Evolutionary conservation across 30 jellyfish, hydroid and myxozoan species (phyloP).

Genomic region (Aurelia aurita complex sp. Pacific): DNA sequence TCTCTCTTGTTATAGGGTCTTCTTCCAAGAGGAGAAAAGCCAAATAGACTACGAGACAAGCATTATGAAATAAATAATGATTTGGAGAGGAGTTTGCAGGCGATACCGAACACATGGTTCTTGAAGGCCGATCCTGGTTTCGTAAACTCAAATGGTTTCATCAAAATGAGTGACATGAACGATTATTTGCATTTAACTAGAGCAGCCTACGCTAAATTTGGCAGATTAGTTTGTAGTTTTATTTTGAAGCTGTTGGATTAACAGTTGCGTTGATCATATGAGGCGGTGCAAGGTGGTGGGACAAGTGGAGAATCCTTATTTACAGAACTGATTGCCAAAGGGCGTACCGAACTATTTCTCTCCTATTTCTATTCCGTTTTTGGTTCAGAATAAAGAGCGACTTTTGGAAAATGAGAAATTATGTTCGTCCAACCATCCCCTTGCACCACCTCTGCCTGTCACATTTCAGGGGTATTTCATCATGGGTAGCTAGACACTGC

Average conservation of each 20-base stretch:
- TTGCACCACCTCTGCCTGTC: no score
- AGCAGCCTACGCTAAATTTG: slow-evolving; percentile 57
- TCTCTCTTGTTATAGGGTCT: slow-evolving; percentile 65
- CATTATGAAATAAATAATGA: slow-evolving; percentile 54
- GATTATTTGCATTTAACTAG: slow-evolving; percentile 83
- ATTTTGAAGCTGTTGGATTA: background rate
- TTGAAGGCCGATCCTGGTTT: slow-evolving; percentile 90
- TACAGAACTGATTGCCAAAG: no score
- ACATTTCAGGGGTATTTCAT: no score
- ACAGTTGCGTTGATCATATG: no score
- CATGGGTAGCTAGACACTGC: no score
- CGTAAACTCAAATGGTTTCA: slow-evolving; percentile 63
- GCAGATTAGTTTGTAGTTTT: slow-evolving; percentile 14
- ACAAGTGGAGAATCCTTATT: no score
- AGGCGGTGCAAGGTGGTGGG: no score
- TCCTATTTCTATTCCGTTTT: no score
- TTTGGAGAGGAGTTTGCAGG: slow-evolving; percentile 34
- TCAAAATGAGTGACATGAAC: slow-evolving; percentile 77
- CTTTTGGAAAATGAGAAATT: no score
- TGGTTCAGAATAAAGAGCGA: no score
- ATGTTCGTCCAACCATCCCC: no score
- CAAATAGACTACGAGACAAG: slow-evolving; percentile 75
- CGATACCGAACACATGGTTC: slow-evolving; percentile 77
- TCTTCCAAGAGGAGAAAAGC: slow-evolving; percentile 87
- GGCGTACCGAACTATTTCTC: no score